These are phyloP conservation scores for Pristionchus fissidentatus DNA, from an alignment of 2,888 invertebrate species.

Conservation along the genomic window DNA sequence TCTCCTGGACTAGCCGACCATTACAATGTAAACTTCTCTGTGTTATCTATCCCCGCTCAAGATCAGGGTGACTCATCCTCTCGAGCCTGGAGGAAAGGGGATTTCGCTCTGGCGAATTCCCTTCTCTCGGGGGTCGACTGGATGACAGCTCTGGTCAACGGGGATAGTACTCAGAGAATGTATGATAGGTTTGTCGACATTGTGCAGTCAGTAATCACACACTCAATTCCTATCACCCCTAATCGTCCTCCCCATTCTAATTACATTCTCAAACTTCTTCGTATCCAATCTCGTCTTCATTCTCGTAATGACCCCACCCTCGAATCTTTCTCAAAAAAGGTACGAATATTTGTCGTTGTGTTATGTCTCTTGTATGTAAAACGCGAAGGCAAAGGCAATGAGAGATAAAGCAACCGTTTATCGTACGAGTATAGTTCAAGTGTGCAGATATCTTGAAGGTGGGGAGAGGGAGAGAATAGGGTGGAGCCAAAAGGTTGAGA, in stretches of 20 bases:
- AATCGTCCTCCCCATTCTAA: neutral
- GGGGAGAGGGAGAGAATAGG: too few relatives aligned
- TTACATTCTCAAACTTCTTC: neutral
- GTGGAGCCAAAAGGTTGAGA: too few relatives aligned
- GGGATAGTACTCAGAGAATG: neutral
- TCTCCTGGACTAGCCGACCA: neutral
- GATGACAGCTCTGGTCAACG: neutral
- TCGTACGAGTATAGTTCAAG: too few relatives aligned
- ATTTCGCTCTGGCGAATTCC: neutral
- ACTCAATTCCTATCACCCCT: neutral
- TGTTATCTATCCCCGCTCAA: neutral
- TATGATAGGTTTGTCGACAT: neutral
- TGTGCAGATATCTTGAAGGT: too few relatives aligned
- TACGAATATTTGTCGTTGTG: too few relatives aligned
- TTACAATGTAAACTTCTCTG: slow-evolving; percentile 1
- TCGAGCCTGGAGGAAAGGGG: neutral
- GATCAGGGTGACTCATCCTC: too few relatives aligned
- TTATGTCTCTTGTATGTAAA: too few relatives aligned
- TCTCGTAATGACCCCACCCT: neutral
- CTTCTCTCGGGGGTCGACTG: neutral
- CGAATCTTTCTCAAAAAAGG: neutral
- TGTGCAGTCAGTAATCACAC: neutral
- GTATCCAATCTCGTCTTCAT: neutral
- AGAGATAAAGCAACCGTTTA: too few relatives aligned
- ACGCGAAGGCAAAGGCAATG: too few relatives aligned